phyloP scores from a whole-genome alignment of 2,797 vertebrate species.

The Tadarida brasiliensis region DNA sequence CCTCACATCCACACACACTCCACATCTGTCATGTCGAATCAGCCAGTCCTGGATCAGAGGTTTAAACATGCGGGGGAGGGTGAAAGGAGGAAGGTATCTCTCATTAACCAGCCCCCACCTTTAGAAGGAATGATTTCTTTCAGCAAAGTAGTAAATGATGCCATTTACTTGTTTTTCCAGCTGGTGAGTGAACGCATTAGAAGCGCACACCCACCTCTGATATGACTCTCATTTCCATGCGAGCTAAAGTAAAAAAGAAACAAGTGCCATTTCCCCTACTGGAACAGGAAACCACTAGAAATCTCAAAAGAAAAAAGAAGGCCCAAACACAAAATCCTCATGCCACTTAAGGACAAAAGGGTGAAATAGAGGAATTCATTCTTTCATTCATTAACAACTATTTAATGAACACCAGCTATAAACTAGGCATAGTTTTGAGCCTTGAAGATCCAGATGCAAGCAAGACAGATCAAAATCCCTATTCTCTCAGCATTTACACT shows the following conservation, averaged over 20 bases:
- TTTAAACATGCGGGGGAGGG: neutral
- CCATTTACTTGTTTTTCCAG: slow-evolving; percentile 36
- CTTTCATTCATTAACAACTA: slow-evolving; percentile 41
- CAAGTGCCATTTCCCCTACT: neutral
- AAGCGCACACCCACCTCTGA: neutral
- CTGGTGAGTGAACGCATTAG: neutral
- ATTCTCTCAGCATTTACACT: slow-evolving; percentile 18
- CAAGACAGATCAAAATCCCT: slow-evolving; percentile 13
- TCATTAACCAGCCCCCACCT: slow-evolving; percentile 31
- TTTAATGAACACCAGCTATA: slow-evolving; percentile 32
- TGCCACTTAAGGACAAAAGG: slow-evolving; percentile 15
- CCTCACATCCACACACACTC: slow-evolving; percentile 26
- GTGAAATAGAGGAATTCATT: neutral
- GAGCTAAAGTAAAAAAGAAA: slow-evolving; percentile 58
- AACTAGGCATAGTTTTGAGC: neutral
- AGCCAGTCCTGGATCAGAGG: neutral
- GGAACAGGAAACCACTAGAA: slow-evolving; percentile 19
- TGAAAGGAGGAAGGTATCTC: neutral
- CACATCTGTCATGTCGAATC: neutral
- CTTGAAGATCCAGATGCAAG: slow-evolving; percentile 2
- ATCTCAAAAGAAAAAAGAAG: slow-evolving; percentile 36
- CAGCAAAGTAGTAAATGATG: slow-evolving; percentile 36
- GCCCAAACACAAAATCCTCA: slow-evolving; percentile 40
- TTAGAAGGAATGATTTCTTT: neutral
- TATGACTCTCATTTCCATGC: slow-evolving; percentile 38